phyloP scores from a whole-genome alignment of 2,888 invertebrate genomes.

The Chymomyza amoena region DNA sequence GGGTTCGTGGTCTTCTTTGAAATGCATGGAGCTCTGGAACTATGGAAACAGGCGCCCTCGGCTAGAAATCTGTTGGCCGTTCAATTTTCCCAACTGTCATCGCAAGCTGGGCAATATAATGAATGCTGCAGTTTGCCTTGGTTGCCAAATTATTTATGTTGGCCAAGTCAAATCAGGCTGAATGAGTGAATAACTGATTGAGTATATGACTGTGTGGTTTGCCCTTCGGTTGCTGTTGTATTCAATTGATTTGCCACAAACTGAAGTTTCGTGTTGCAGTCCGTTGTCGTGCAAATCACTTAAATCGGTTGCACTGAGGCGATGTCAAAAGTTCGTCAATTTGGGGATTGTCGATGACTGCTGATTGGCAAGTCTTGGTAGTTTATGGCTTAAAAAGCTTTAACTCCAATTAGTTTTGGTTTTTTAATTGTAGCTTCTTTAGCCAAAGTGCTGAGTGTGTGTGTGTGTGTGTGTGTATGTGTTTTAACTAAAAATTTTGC shows the following conservation, averaged over 20 bases:
- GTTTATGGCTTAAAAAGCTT: neutral
- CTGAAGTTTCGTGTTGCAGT: neutral
- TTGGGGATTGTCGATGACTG: neutral
- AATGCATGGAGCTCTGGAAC: neutral
- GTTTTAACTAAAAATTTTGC: constrained; percentile 3
- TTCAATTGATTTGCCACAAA: neutral
- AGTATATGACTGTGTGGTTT: neutral
- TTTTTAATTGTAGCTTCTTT: constrained; percentile 42
- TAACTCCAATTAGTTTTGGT: constrained; percentile 38
- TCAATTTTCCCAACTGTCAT: constrained; percentile 11
- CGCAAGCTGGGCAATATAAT: neutral
- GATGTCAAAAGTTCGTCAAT: constrained; percentile 37
- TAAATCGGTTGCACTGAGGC: constrained; percentile 3
- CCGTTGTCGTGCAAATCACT: constrained; percentile 18
- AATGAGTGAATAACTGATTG: neutral
- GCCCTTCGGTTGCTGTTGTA: constrained; percentile 4
- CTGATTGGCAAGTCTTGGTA: neutral
- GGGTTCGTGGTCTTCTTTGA: neutral
- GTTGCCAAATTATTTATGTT: constrained; percentile 7
- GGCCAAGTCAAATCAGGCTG: neutral
- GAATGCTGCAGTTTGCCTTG: neutral
- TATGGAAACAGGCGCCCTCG: constrained; percentile 1
- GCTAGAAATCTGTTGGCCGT: constrained; percentile 9
- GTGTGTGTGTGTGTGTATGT: neutral
- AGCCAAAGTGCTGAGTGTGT: neutral